Evolutionary conservation across 2,797 vertebrate species (phyloP).

Genomic region (Pelodytes ibericus): DNA sequence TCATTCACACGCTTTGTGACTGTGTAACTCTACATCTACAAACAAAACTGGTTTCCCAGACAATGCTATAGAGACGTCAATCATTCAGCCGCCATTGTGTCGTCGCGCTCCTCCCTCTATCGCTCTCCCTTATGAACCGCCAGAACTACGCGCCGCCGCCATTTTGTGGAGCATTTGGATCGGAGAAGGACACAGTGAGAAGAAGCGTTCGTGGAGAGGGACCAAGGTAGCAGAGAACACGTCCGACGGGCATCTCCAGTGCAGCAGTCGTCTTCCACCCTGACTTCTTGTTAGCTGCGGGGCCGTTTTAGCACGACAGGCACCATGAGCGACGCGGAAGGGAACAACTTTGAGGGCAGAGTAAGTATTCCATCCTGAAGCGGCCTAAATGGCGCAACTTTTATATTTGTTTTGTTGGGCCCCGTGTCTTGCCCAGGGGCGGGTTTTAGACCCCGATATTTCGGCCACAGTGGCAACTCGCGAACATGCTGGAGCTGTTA

Average conservation of each 20-base stretch:
- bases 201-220: neutral
- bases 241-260: neutral
- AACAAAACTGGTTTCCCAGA: neutral
- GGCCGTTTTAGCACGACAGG: neutral
- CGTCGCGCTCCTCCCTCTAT: constrained; percentile 4
- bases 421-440: neutral
- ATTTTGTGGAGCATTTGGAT: constrained; percentile 33
- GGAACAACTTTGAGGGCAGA: constrained; percentile 13
- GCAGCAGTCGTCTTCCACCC: neutral
- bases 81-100: neutral
- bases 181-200: no score
- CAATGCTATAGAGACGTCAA: neutral
- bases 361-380: constrained; percentile 22
- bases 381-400: neutral
- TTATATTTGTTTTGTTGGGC: neutral
- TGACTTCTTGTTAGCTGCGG: neutral
- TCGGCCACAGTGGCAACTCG: neutral
- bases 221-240: neutral
- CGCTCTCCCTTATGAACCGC: constrained; percentile 29
- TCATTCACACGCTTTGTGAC: no score
- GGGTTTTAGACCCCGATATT: neutral
- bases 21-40: no score
- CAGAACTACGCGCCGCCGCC: constrained; percentile 23
- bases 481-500: no score
- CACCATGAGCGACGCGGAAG: constrained; percentile 35